phyloP scores from a whole-genome alignment of 2,888 invertebrate genomes.

The Antheraea yamamai region DNA sequence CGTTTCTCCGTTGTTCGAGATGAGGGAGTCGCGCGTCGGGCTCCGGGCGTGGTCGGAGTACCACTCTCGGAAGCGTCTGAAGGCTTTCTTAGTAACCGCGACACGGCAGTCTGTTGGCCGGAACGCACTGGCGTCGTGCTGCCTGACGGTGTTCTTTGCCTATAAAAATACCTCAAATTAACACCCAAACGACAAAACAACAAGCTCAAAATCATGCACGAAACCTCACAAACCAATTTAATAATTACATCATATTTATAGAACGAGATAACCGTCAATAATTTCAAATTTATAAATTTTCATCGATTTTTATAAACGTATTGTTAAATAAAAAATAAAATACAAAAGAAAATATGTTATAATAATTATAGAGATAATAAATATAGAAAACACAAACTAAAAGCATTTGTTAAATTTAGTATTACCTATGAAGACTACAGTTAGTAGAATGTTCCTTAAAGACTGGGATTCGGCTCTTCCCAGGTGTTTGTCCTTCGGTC shows the following conservation, averaged over 20 bases:
- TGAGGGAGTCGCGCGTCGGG: constrained; percentile 70
- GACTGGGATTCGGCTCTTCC: constrained; percentile 78
- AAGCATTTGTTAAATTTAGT: constrained; percentile 36
- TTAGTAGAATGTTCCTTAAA: constrained; percentile 78
- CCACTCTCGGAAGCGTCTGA: constrained; percentile 87
- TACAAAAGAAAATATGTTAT: neutral
- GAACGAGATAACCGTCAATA: neutral
- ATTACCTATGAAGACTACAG: constrained; percentile 78
- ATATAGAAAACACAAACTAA: constrained; percentile 8
- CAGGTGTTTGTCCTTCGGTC: constrained; percentile 76
- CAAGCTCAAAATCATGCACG: constrained; percentile 30
- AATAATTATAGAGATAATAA: neutral
- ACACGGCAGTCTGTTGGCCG: constrained; percentile 83
- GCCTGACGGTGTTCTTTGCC: constrained; percentile 89
- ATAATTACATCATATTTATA: neutral
- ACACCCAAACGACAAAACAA: constrained; percentile 22
- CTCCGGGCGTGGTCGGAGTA: constrained; percentile 70
- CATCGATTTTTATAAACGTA: neutral
- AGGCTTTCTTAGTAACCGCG: constrained; percentile 84
- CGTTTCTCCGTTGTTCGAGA: constrained; percentile 80
- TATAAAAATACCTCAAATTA: constrained; percentile 50
- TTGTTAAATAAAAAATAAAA: neutral
- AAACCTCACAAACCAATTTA: constrained; percentile 32
- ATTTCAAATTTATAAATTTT: neutral
- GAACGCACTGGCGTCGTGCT: constrained; percentile 87